phyloP scores from a whole-genome alignment of 2,888 invertebrate genomes.

The Caenorhabditis japonica region DNA sequence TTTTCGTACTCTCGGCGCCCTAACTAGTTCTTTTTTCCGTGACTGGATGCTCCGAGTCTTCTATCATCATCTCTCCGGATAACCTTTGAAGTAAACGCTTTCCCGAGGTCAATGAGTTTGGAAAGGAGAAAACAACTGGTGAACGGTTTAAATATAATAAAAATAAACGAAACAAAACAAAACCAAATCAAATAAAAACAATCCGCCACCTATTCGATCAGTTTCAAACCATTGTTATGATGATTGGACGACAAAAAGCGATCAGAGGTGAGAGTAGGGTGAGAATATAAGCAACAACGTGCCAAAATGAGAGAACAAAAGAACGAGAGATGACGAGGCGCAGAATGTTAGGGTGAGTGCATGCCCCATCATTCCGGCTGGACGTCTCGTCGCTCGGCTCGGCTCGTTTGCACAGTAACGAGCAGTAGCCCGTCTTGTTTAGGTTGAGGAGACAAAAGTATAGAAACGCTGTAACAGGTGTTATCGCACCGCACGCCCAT shows the following conservation, averaged over 20 bases:
- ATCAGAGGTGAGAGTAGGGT: constrained; percentile 2
- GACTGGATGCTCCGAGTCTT: neutral
- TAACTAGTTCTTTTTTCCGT: constrained; percentile 12
- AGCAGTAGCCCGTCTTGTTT: neutral
- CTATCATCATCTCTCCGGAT: constrained; percentile 12
- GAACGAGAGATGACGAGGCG: constrained; percentile 17
- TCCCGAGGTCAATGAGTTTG: no score
- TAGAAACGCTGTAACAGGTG: no score
- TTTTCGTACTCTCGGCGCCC: constrained; percentile 8
- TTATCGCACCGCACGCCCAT: neutral
- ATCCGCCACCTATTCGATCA: no score
- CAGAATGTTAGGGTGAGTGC: constrained; percentile 19
- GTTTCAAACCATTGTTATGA: no score
- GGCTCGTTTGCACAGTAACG: constrained; percentile 22
- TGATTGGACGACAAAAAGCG: constrained; percentile 14
- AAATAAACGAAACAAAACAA: no score
- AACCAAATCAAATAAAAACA: no score
- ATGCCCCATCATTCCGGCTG: constrained; percentile 30
- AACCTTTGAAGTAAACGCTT: no score
- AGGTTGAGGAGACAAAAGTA: no score
- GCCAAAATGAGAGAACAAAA: constrained; percentile 19
- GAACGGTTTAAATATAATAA: no score
- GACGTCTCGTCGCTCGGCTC: constrained; percentile 4
- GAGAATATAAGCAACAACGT: constrained; percentile 16
- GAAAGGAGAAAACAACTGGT: no score